phyloP scores from a whole-genome alignment of 2,888 invertebrate species.

The Pseudoips prasinana region DNA sequence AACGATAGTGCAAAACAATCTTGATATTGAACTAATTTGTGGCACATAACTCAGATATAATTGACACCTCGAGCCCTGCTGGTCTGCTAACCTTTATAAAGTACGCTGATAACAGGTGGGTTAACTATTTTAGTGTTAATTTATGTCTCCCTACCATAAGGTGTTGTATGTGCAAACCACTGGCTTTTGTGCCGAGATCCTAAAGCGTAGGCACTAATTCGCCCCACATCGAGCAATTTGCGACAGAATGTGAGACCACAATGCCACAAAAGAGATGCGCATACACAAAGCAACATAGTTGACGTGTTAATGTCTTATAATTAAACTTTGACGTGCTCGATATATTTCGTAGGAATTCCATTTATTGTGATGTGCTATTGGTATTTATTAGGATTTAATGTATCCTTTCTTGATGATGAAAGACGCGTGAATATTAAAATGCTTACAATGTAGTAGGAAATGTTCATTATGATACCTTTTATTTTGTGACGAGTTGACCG shows the following conservation, averaged over 20 bases:
- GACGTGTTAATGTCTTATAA: constrained; percentile 44
- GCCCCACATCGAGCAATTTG: constrained; percentile 31
- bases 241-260: constrained; percentile 27
- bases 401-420: constrained; percentile 21
- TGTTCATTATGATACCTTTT: constrained; percentile 12
- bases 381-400: constrained; percentile 28
- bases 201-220: constrained; percentile 45
- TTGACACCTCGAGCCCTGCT: no score
- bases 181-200: constrained; percentile 40
- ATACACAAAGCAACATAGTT: constrained; percentile 34
- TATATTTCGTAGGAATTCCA: constrained; percentile 25
- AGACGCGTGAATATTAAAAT: constrained; percentile 7
- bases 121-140: no score
- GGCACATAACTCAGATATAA: no score
- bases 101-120: no score
- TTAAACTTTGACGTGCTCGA: constrained; percentile 33
- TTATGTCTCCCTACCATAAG: no score
- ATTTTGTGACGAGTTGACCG: no score
- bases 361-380: constrained; percentile 18
- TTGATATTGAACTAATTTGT: no score
- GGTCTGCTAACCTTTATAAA: no score
- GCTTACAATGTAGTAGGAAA: constrained; percentile 18
- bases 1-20: no score
- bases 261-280: constrained; percentile 22
- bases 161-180: constrained; percentile 28